These are phyloP conservation scores for Engraulis encrasicolus DNA, from an alignment of 2,113 vertebrate species.

Conservation along the genomic window DNA sequence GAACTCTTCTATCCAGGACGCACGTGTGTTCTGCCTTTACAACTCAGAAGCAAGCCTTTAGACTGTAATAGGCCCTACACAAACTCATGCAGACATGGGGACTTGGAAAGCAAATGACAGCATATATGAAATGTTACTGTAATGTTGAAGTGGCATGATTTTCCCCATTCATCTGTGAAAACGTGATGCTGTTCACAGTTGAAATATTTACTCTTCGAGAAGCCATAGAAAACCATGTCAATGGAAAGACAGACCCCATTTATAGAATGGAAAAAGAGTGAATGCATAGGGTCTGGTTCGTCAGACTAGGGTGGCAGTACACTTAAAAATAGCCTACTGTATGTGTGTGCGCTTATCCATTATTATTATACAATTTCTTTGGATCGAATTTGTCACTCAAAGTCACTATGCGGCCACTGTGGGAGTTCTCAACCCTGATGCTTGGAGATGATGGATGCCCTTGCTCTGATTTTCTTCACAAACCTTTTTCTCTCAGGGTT, in stretches of 20 bases:
- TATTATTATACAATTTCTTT: neutral
- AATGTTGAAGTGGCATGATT: neutral
- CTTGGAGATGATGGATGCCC: neutral
- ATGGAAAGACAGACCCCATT: too few species aligned
- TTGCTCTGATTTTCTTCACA: neutral
- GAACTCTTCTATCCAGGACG: too few species aligned
- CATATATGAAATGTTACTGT: neutral
- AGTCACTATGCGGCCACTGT: neutral
- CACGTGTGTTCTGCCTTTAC: neutral
- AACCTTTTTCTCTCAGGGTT: neutral
- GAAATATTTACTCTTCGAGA: too few species aligned
- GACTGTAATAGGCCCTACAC: neutral
- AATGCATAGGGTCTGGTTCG: too few species aligned
- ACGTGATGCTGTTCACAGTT: neutral
- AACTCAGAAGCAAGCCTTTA: too few species aligned
- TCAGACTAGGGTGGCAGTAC: too few species aligned
- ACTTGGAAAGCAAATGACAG: neutral
- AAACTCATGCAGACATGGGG: too few species aligned
- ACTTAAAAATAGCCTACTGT: too few species aligned
- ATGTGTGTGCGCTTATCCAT: too few species aligned
- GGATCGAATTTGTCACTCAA: neutral
- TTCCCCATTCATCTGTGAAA: neutral
- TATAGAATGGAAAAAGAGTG: too few species aligned
- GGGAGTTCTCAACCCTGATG: neutral
- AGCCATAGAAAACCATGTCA: too few species aligned